phyloP scores from a whole-genome alignment of 2,888 invertebrate genomes.

The Matsumyia berberina region DNA sequence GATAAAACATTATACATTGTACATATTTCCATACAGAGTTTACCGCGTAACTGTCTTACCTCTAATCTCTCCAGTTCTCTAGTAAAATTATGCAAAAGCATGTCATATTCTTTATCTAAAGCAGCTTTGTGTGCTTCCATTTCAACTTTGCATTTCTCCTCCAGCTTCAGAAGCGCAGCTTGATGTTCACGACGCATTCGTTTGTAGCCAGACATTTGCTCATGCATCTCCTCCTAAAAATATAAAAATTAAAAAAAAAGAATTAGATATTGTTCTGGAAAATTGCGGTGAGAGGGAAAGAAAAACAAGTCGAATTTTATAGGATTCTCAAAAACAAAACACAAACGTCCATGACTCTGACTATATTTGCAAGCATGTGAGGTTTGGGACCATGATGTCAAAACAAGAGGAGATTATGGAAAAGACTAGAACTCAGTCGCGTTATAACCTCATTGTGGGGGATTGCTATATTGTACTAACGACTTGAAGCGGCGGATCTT shows the following conservation, averaged over 20 bases:
- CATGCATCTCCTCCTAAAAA: conserved; percentile 95
- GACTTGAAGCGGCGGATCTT: no score
- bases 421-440: no score
- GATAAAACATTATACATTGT: neutral
- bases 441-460: no score
- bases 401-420: no score
- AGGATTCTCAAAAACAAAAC: no score
- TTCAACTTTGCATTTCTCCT: conserved; percentile 97
- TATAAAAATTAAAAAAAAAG: conserved; percentile 29
- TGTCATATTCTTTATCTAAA: conserved; percentile 98
- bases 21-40: neutral
- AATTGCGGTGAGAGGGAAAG: no score
- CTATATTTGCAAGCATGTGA: conserved; percentile 61
- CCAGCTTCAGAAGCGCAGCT: conserved; percentile 95
- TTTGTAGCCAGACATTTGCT: conserved; percentile 99
- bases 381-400: no score
- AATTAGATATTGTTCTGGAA: neutral
- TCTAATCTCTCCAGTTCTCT: conserved; percentile 96
- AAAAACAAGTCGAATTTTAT: no score
- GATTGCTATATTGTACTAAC: no score
- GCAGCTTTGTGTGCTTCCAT: conserved; percentile 98
- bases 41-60: conserved; percentile 82
- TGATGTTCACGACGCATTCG: conserved; percentile 99
- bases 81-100: conserved; percentile 94
- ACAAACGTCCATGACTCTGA: no score